phyloP scores from a whole-genome alignment of 2,113 vertebrate species.

The Drymodes brunneopygia region DNA sequence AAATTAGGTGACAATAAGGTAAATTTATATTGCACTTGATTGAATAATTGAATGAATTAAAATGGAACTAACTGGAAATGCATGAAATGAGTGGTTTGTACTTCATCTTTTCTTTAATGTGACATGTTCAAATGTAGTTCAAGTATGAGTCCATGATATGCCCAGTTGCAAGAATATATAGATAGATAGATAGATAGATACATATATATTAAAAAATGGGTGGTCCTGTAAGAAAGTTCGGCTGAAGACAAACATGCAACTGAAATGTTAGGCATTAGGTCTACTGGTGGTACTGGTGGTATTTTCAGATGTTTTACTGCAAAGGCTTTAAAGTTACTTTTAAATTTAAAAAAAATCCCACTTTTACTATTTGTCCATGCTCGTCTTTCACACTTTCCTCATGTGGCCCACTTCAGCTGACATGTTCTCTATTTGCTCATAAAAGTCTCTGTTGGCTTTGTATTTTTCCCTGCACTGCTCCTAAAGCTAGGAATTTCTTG shows the following conservation, averaged over 20 bases:
- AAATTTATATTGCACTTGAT: background rate
- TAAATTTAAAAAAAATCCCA: background rate
- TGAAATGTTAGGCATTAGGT: background rate
- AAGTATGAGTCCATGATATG: background rate
- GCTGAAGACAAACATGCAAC: background rate
- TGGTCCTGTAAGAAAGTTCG: background rate
- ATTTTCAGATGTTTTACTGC: background rate
- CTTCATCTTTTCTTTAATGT: background rate
- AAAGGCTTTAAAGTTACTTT: background rate
- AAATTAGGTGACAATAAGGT: background rate
- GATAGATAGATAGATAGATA: background rate
- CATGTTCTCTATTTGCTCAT: background rate
- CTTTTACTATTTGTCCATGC: background rate
- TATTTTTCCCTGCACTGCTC: background rate
- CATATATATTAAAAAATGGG: background rate
- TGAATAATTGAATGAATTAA: background rate
- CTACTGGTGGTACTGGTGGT: background rate
- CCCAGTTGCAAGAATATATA: background rate
- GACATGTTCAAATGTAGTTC: background rate
- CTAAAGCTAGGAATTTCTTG: conserved; percentile 42
- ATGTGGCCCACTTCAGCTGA: background rate
- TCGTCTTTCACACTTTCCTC: background rate
- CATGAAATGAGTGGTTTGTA: background rate
- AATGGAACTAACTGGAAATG: background rate
- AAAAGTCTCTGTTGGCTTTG: background rate